Base-by-base conservation (phyloP, 2,113 vertebrate species). In the Desmodus rotundus region DNA sequence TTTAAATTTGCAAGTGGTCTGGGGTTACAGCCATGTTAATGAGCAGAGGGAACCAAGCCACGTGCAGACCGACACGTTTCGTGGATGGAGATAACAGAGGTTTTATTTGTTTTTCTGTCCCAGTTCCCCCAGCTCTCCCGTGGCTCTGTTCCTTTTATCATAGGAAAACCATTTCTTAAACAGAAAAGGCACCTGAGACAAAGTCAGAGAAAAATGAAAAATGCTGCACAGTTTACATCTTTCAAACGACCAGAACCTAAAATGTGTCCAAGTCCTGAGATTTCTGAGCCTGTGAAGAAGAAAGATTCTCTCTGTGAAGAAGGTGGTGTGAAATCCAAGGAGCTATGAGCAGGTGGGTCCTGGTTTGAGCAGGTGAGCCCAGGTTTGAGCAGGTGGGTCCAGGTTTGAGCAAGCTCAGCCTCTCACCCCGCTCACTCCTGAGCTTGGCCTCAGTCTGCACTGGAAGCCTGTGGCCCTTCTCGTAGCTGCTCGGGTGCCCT, bases 21-120 rank as follows among this genome's bases (percentile, higher is more conserved):
- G 73, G 58, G 80, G 38, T 36, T 1, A 2, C 7, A 22, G 67
- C 41, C 47, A 3, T 38, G 31, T 22, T 52, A 12, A 61, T 0
- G 9, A 38, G n/a, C 9, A 26, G 20, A 31, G 22, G 58, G 13
- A 68, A 38, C 19, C 2, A 5, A n/a, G 33, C 38, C 56, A 4
- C 6, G 4, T 1, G 13, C 74, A 4, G 58, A 61, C 24, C 2
- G 0, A 0, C 41, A 0, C 22, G 50, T 10, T 68, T 13, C 52
- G 7, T 28, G 7, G 38, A 65, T 4, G 2, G 43, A 65, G 72
- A 3, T 4, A 58, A 8, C 28, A 14, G 0, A 6, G 20, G 3
- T n/a, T 67, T 65, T 33, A 31, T 50, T 28, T 19, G 16, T 76
- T 54, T 50, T 68, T 68, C 77, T 65, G 50, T 36, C 87, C 73